phyloP scores from a whole-genome alignment of 2,113 vertebrate genomes.

The Talpa occidentalis region DNA sequence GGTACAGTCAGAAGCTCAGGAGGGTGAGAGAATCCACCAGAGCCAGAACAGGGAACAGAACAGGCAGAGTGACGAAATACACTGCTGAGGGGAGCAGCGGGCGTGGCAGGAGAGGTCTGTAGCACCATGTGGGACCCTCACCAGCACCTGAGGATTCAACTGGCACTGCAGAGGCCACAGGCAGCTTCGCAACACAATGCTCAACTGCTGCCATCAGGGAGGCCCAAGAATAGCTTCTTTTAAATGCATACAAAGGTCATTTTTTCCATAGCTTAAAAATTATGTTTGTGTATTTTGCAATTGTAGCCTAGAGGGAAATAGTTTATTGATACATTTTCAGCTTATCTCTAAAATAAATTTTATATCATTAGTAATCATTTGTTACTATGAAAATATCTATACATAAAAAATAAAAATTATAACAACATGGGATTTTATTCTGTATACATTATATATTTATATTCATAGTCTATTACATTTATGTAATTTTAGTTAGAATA shows the following conservation, averaged over 20 bases:
- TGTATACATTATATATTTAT: no score
- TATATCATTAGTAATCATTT: neutral
- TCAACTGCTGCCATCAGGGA: no score
- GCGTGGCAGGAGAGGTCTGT: no score
- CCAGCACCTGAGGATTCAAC: no score
- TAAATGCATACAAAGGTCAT: slow-evolving; percentile 44
- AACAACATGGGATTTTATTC: slow-evolving; percentile 13
- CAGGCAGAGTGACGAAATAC: no score
- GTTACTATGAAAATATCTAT: neutral
- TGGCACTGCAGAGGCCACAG: no score
- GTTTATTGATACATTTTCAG: neutral
- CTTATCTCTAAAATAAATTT: slow-evolving; percentile 32
- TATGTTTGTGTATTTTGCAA: neutral
- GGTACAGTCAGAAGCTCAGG: no score
- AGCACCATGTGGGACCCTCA: no score
- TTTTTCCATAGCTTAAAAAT: slow-evolving; percentile 43
- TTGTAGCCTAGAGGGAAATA: slow-evolving; percentile 2
- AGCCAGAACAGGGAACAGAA: no score
- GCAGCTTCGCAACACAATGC: no score
- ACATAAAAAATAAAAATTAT: slow-evolving; percentile 8
- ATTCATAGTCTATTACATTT: neutral
- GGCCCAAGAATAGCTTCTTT: slow-evolving; percentile 36
- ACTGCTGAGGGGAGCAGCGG: no score
- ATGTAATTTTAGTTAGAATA: neutral
- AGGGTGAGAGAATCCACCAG: no score